These are phyloP conservation scores for Uria lomvia DNA, from an alignment of 2,113 vertebrate genomes.

Conservation along the genomic window DNA sequence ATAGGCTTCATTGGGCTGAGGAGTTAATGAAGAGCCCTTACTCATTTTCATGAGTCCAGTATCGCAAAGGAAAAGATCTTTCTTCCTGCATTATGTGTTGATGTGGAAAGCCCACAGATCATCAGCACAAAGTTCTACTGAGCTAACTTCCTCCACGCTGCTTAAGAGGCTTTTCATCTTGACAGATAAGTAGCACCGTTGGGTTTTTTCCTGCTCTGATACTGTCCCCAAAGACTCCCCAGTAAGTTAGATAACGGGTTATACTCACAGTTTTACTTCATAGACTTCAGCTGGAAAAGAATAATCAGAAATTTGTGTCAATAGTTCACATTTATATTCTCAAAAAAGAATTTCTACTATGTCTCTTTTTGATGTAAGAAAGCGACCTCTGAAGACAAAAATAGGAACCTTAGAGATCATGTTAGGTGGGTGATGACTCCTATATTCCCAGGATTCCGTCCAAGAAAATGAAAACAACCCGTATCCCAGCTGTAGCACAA, in stretches of 20 bases:
- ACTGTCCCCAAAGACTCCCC: background rate
- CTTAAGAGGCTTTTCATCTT: background rate
- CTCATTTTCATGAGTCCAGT: background rate
- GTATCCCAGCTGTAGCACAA: background rate
- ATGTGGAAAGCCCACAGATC: background rate
- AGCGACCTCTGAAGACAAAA: background rate
- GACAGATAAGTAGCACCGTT: background rate
- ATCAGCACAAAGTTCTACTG: background rate
- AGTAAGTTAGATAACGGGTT: background rate
- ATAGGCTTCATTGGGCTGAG: background rate
- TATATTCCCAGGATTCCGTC: background rate
- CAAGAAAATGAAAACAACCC: background rate
- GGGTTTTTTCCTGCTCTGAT: background rate
- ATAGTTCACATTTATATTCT: background rate
- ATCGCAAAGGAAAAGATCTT: background rate
- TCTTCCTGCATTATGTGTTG: background rate
- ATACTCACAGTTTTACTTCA: slow-evolving; percentile 48
- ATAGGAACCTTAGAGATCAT: background rate
- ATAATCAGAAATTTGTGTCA: background rate
- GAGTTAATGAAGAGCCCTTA: background rate
- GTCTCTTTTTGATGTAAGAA: background rate
- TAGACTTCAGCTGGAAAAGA: slow-evolving; percentile 44
- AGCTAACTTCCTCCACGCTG: background rate
- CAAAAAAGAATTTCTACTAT: background rate
- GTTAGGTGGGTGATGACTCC: background rate